phyloP scores from a whole-genome alignment of 2,113 vertebrate genomes.

The Burhinus oedicnemus region DNA sequence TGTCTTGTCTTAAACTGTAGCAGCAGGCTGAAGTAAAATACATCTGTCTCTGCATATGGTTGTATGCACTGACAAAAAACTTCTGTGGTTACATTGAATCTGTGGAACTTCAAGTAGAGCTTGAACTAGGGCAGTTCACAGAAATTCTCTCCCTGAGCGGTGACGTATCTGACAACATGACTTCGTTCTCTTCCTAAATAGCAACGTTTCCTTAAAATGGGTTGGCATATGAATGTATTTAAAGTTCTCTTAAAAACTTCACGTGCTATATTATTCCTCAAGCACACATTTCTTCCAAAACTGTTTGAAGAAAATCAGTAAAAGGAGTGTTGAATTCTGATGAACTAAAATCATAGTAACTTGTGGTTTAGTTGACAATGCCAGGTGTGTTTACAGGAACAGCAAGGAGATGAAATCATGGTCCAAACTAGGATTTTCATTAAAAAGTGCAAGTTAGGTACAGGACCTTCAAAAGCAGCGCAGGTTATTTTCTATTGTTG shows the following conservation, averaged over 20 bases:
- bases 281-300: neutral
- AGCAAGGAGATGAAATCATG: fast-evolving
- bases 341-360: neutral
- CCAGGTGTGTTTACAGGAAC: neutral
- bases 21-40: constrained; percentile 46
- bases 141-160: neutral
- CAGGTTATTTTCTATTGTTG: neutral
- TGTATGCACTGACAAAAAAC: neutral
- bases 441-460: neutral
- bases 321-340: neutral
- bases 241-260: neutral
- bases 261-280: neutral
- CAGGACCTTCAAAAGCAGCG: neutral
- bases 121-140: neutral
- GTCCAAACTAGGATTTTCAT: neutral
- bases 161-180: neutral
- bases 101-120: neutral
- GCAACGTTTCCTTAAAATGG: neutral
- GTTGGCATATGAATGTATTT: neutral
- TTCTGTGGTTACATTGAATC: neutral
- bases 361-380: neutral
- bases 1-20: constrained; percentile 14
- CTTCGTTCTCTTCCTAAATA: neutral
- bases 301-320: neutral
- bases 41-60: constrained; percentile 53